Base-by-base conservation (phyloP, 2,888 invertebrate species). In the Limnephilus marmoratus region DNA sequence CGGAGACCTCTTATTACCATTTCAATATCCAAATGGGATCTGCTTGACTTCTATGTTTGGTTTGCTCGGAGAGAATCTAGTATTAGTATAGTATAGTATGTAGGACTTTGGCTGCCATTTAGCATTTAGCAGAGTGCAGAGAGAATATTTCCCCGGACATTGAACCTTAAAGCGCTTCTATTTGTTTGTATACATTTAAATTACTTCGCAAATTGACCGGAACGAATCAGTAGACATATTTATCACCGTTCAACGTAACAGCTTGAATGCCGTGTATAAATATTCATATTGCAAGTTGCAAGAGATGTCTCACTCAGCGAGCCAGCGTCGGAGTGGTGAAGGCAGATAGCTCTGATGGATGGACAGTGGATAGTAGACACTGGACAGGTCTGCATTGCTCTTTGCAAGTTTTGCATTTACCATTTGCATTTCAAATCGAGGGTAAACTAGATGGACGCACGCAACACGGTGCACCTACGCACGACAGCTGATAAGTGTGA, bases 111-210 rank as follows among this genome's bases (percentile, higher is more conserved):
- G 53, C 53, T 68, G 53, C 53, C 53, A 68, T 68, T 68, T 68
- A 68, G 53, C 53, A 68, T 68, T 68, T 68, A 68, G 53, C 53
- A 68, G 53, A 53, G 68, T 68, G 68, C 24, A 68, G 9, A 41
- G 41, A 85, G 41, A 85, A 85, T 53, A 53, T 31, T 49, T 49
- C 87, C 31, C n/a, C 49, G 87, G 18, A n/a, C 87, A 31, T 87
- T 87, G 87, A 87, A 87, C 87, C 45, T 41, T 13, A 0, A 34
- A 83, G 83, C 87, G 31, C 31, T 49, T 87, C 87, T 87, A 87
- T 87, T 53, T 87, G 31, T 49, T 49, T 87, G 87, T 49, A 87
- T 87, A 87, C 49, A 49, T 87, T 87, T 87, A 87, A 87, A 87
- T 86, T 86, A 49, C 86, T n/a, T 49, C 11, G 41, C 49, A 53